These are phyloP conservation scores for Pardalotus punctatus DNA, from an alignment of 2,113 vertebrate genomes.

Conservation along the genomic window DNA sequence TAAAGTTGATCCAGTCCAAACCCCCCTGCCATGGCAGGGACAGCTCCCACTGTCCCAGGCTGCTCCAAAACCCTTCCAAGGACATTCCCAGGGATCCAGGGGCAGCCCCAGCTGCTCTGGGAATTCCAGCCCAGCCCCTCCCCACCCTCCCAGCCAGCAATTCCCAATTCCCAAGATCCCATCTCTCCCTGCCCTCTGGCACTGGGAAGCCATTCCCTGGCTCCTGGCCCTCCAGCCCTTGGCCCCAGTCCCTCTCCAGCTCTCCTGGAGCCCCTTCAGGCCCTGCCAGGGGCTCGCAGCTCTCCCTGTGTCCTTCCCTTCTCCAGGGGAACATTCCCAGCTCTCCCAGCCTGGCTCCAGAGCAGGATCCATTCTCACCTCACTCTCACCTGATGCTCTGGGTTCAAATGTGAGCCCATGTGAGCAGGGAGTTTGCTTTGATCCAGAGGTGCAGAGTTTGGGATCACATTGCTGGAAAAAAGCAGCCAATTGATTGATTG, in stretches of 20 bases:
- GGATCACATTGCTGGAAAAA: neutral
- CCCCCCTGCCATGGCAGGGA: neutral
- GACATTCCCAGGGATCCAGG: accelerated
- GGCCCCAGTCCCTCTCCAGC: neutral
- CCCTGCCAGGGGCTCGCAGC: neutral
- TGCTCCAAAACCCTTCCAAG: neutral
- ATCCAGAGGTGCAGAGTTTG: neutral
- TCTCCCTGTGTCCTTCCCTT: neutral
- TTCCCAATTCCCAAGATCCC: neutral
- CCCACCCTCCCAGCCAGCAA: neutral
- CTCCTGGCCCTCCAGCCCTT: neutral
- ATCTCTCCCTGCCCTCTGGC: neutral
- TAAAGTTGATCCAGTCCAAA: neutral
- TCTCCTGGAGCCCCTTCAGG: neutral
- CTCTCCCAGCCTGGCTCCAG: neutral
- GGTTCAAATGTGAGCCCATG: accelerated
- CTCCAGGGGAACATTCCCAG: accelerated
- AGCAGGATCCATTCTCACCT: neutral
- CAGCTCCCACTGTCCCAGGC: accelerated
- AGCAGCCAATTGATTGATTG: neutral
- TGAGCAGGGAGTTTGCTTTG: neutral
- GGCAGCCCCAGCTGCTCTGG: neutral
- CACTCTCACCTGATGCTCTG: accelerated
- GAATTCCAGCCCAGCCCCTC: neutral
- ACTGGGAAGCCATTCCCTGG: neutral